Evolutionary conservation across 2,113 vertebrate species (phyloP).

Genomic region (Chaetops frenatus): DNA sequence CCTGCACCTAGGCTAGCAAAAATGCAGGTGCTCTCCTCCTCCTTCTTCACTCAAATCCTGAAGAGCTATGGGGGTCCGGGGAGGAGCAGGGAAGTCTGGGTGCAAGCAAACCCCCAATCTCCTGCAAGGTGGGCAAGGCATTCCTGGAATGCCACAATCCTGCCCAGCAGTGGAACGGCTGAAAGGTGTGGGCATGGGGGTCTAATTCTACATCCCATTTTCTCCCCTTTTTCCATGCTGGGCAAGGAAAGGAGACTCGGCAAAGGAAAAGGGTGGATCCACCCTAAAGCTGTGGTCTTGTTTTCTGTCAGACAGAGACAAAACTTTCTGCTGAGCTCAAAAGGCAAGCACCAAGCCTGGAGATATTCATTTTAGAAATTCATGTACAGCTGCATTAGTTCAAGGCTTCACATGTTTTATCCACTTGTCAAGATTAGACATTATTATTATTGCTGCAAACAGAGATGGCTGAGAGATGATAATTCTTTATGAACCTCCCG

Average conservation of each 20-base stretch:
- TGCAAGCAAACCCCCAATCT: neutral
- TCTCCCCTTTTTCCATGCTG: neutral
- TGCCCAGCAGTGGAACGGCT: neutral
- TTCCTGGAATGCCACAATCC: accelerated
- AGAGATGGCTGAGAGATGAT: slow-evolving; percentile 69
- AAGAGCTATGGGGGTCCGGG: neutral
- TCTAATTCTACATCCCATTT: neutral
- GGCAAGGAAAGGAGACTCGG: neutral
- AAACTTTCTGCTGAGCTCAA: slow-evolving; percentile 31
- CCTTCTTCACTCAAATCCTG: neutral
- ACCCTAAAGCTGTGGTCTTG: neutral
- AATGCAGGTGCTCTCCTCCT: neutral
- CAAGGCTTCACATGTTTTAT: slow-evolving; percentile 59
- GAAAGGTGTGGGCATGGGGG: neutral
- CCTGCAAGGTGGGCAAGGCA: neutral
- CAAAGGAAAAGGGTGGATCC: neutral
- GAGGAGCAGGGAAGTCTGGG: neutral
- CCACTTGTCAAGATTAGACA: slow-evolving; percentile 66
- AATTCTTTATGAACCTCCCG: slow-evolving; percentile 71
- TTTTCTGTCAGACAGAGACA: neutral
- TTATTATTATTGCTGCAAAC: slow-evolving; percentile 69
- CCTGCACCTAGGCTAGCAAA: neutral
- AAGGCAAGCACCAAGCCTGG: neutral
- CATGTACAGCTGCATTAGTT: slow-evolving; percentile 65
- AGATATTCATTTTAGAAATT: slow-evolving; percentile 50